These are phyloP conservation scores for Solea solea DNA, from an alignment of 2,113 vertebrate species.

Conservation along the genomic window DNA sequence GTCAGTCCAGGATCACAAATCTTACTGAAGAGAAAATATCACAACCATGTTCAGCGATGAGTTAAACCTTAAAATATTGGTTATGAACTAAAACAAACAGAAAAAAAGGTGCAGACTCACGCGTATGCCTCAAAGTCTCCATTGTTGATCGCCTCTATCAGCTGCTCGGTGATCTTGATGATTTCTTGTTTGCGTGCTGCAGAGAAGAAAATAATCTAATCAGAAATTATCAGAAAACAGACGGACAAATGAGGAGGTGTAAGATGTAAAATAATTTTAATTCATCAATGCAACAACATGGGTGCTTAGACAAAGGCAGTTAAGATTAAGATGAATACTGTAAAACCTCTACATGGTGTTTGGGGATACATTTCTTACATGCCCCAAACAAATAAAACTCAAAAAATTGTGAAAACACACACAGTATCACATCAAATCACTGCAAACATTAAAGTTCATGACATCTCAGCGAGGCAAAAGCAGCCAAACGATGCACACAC, in stretches of 20 bases:
- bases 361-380: no score
- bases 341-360: no score
- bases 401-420: not conserved
- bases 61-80: no score
- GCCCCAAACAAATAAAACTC: no score
- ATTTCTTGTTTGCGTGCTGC: slow-evolving; percentile 80
- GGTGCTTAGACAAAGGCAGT: not conserved
- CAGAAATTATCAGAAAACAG: not conserved
- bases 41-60: no score
- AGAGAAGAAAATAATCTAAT: not conserved
- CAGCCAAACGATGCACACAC: slow-evolving; percentile 2
- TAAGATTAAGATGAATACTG: not conserved
- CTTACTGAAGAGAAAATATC: slow-evolving; percentile 79
- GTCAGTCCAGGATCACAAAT: slow-evolving; percentile 96
- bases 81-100: not conserved
- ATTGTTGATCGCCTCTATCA: slow-evolving; percentile 93
- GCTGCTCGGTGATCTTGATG: slow-evolving; percentile 89
- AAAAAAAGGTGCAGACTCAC: slow-evolving; percentile 77
- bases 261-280: not conserved
- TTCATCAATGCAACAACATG: rapidly evolving
- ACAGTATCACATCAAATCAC: not conserved
- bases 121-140: slow-evolving; percentile 93
- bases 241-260: not conserved
- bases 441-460: not conserved
- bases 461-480: not conserved